Evolutionary conservation across 2,888 invertebrate genomes (phyloP), one percentile per base, ranked within the genome.

Genomic region (Xanthorhoe spadicearia): DNA sequence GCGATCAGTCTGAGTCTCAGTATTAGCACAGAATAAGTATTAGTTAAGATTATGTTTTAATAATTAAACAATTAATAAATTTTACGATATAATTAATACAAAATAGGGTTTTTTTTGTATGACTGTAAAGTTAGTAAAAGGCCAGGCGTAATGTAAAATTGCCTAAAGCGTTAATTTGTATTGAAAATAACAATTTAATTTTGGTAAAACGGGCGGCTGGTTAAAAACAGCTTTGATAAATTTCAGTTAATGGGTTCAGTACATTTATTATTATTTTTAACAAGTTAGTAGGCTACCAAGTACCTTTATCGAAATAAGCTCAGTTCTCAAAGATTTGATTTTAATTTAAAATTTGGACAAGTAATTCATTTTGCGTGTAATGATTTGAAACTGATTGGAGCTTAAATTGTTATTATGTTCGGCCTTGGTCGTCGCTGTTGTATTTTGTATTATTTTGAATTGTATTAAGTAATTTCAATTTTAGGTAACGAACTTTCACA

Each of bases 331-430:
- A 61, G 59, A 66, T 64, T 69, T 64, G 28, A 38, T 70, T 72
- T 60, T 73, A 75, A 78, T 78, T 64, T 54, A 60, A 59, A 46
- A 68, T 64, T 76, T 72, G 63, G 69, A 64, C 69, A 68, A 74
- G 70, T 77, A 71, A 78, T 77, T 73, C 70, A 71, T 80, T 81
- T 74, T 72, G 61, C 61, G 61, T 52, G 52, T 70, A 67, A 74
- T 76, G 80, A 84, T 85, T 81, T 83, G 74, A 76, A 71, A 72
- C 74, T 85, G 84, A 88, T 88, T 86, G 86, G 71, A 76, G 86
- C 85, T 90, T 85, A 83, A 80, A 74, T 83, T 79, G 78, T 83
- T 77, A 85, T 86, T 83, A 83, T 75, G 71, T 76, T 78, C 76
- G 75, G 72, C 28, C 56, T 58, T 66, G 32, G 62, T 52, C 51